phyloP scores from a whole-genome alignment of 2,113 vertebrate species.

The Anhinga rufa region DNA sequence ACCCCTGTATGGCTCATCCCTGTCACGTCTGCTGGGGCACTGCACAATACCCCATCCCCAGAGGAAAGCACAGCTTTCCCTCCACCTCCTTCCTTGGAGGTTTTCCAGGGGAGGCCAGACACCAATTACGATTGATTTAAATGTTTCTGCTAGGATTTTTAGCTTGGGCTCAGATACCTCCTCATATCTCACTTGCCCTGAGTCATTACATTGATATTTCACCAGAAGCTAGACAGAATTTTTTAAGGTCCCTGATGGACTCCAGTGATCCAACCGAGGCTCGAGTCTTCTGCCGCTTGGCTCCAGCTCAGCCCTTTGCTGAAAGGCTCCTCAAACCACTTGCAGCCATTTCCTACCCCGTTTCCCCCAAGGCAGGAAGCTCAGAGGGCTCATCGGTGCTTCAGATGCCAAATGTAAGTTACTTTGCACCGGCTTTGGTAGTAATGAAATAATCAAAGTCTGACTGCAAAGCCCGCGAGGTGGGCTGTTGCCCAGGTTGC shows the following conservation, averaged over 20 bases:
- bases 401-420: background rate
- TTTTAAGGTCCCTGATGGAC: background rate
- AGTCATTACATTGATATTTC: background rate
- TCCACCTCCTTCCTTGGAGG: background rate
- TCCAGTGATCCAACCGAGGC: background rate
- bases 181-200: background rate
- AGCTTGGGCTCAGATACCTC: background rate
- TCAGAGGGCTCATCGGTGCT: background rate
- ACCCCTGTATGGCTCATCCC: rapidly evolving
- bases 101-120: background rate
- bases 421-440: background rate
- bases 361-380: background rate
- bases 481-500: background rate
- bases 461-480: rapidly evolving
- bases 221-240: background rate
- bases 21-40: rapidly evolving
- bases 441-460: rapidly evolving
- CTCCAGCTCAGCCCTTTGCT: background rate
- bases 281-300: rapidly evolving
- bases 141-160: background rate
- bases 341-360: background rate
- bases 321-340: background rate
- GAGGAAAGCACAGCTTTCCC: background rate
- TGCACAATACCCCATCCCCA: no score
- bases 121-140: background rate